Base-by-base conservation (phyloP, 2,113 vertebrate species). In the Phyllostomus discolor region DNA sequence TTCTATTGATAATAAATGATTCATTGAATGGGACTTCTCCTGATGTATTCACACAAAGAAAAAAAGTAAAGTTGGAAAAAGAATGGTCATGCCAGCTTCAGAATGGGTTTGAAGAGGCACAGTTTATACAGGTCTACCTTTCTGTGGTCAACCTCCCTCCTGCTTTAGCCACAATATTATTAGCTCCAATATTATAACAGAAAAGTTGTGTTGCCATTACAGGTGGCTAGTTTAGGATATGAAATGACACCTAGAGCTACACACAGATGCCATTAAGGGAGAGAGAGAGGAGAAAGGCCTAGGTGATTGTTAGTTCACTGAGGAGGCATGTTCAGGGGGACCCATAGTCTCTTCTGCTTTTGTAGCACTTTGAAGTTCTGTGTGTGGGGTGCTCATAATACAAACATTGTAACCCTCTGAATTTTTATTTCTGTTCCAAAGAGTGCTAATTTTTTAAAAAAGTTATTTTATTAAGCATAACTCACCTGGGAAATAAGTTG, bases 1-100 rank as follows among this genome's bases (percentile, higher is more conserved):
- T 84, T 76, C 20, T 88, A 70, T 64, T 84, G 33, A 52, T 88
- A 80, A 90, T 90, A 95, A 95, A 43, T 94, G 72, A 90, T 85
- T 94, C 85, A 92, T 88, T 66, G 76, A 72, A 4, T 46, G 76
- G 54, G n/a, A 76, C 80, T 92, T 91, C 41, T 79, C 12, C 8
- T 33, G 33, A 64, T 87, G 75, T 11, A 75, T 84, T 96, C 95
- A 69, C 46, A 67, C 94, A 54, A 95, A 90, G 52, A 91, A 91
- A 95, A 88, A n/a, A 90, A 19, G 14, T 48, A 16, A 59, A 57
- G 4, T n/a, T 82, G n/a, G 59, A 67, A 73, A 80, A 92, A 67
- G 26, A 88, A 46, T 43, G 10, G 14, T 12, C 31, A 11, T 62
- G 9, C 2, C 5, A 78, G 33, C 20, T 81, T 90, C n/a, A 22